Base-by-base conservation (phyloP, 1,140 invertebrate species). In the Rhysida immarginata region DNA sequence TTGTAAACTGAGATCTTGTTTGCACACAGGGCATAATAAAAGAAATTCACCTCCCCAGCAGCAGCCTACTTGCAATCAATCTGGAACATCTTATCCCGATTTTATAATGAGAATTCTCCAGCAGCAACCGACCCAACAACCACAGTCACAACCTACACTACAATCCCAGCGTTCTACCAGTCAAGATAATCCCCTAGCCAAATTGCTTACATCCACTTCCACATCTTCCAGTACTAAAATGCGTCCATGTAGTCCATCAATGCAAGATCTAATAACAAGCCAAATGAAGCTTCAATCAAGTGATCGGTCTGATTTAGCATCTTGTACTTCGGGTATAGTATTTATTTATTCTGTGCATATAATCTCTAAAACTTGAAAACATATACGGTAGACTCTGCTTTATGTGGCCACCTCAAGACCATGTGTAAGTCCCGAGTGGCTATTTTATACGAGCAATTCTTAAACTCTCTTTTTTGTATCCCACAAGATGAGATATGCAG, bases 141-240 rank as follows among this genome's bases (percentile, higher is more conserved):
- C 44, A 5, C 44, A 8, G 20, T 46, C 44, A 46, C 44, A 46
- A 23, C 18, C 44, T 5, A 16, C 44, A 13, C 18, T 20, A 5
- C 44, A 46, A 20, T n/a, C 35, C 11, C 44, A 16, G 8, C 8
- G 8, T 46, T 46, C 44, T 13, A 5, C 21, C 20, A 5, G 5
- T 48, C 61, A 68, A 16, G 56, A 61, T 45, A 25, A 62, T 66
- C 35, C 66, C 26, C 43, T 59, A 2, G 58, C 57, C 1, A 56
- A 61, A 20, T 54, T 57, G 1, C 35, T 55, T n/a, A 27, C 25
- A 16, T 48, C 51, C 26, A 23, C 60, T 26, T 26, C 55, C 24
- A 3, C 20, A 11, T 8, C 5, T 5, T 20, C 5, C 5, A 20
- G 5, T 8, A 13, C 44, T 16, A n/a, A n/a, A n/a, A 20, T 46